A percentile compares a stretch with the other conserved stretches of the same genome.
phyloP scores from a whole-genome alignment of 2,113 vertebrate species.

The Scomber japonicus region DNA sequence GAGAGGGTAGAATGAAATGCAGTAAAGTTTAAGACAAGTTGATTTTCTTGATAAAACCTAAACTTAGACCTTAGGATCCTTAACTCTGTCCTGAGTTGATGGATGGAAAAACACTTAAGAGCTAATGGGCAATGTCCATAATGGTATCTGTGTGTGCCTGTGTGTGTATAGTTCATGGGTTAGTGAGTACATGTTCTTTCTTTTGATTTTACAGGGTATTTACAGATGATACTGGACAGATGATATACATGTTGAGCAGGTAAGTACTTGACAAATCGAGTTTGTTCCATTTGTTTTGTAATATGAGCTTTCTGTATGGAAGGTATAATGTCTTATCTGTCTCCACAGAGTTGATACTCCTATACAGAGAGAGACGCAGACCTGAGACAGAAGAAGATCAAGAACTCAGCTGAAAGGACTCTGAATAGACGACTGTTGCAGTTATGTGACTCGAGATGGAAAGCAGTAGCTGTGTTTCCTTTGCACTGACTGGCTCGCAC shows the following conservation, averaged over 20 bases:
- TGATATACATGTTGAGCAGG: conserved; percentile 85
- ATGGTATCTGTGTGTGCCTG: not conserved
- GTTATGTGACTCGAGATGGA: conserved; percentile 23
- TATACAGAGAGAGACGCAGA: conserved; percentile 53
- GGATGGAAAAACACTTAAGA: conserved; percentile 29
- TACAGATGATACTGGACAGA: conserved; percentile 81
- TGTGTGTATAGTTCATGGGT: not conserved
- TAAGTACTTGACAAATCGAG: conserved; percentile 26
- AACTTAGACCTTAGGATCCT: not conserved
- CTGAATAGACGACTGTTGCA: conserved; percentile 15
- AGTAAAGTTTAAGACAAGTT: not conserved
- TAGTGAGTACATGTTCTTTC: not conserved
- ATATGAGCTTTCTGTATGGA: not conserved
- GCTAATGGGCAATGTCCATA: conserved; percentile 11
- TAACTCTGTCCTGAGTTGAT: not conserved
- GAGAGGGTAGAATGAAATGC: not conserved
- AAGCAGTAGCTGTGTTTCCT: conserved; percentile 27
- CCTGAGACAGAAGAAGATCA: conserved; percentile 42
- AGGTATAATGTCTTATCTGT: not conserved
- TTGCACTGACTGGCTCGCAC: conserved; percentile 31
- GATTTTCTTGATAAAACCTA: not conserved
- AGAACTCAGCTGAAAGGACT: conserved; percentile 21
- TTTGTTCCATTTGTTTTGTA: not conserved
- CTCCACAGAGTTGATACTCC: conserved; percentile 51
- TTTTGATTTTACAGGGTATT: conserved; percentile 74